Evolutionary conservation across 2,888 invertebrate species (phyloP).

Genomic region (Zaprionus bogoriensis): DNA sequence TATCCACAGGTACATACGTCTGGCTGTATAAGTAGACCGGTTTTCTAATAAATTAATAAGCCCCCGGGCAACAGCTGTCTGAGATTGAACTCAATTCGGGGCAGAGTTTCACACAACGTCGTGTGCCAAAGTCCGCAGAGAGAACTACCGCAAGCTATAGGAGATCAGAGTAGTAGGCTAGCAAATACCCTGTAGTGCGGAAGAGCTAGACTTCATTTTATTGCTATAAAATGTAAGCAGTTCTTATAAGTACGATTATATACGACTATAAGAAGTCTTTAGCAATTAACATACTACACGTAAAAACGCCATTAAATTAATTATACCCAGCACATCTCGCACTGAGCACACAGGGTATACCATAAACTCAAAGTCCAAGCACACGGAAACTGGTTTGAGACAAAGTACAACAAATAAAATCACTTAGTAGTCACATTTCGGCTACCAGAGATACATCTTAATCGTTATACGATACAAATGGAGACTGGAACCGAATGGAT

Average conservation of each 20-base stretch:
- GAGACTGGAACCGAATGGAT: conserved; percentile 12
- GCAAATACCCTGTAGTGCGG: neutral
- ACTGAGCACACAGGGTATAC: too few relatives aligned
- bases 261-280: neutral
- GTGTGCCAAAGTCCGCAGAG: conserved; percentile 29
- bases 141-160: neutral
- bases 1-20: conserved; percentile 6
- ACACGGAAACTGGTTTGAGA: conserved; percentile 24
- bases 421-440: conserved; percentile 4
- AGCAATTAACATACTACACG: neutral
- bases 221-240: too few relatives aligned
- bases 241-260: neutral
- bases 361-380: conserved; percentile 29
- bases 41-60: conserved; percentile 26
- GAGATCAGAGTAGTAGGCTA: neutral
- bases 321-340: neutral
- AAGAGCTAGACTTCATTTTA: too few relatives aligned
- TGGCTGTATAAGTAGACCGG: conserved; percentile 25
- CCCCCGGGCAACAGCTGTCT: conserved; percentile 3
- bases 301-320: neutral
- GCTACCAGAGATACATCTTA: conserved; percentile 14
- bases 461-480: conserved; percentile 14
- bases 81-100: conserved; percentile 18
- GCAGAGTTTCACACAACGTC: neutral
- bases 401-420: neutral